Conservation (phyloP, 2,888 invertebrate species). For the Norana najaformis region DNA sequence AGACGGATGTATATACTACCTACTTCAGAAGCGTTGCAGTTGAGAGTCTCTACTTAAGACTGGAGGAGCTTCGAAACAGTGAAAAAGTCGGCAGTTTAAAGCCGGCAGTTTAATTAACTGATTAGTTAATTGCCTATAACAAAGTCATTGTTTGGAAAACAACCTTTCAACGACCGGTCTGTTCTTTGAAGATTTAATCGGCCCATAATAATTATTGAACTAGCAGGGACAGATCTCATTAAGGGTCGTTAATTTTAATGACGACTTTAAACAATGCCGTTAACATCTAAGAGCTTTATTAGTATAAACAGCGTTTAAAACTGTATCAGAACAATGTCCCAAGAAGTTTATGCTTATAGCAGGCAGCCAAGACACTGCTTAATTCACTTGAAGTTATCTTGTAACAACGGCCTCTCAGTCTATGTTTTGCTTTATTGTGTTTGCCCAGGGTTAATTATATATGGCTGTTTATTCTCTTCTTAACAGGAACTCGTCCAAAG, state of each 20-base stretch:
- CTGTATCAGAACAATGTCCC: background rate
- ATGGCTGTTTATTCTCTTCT: no score
- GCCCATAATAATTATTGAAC: background rate
- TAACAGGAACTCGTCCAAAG: no score
- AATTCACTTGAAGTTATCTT: no score
- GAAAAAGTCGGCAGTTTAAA: constrained; percentile 7
- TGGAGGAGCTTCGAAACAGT: background rate
- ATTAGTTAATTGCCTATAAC: background rate
- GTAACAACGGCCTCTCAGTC: no score
- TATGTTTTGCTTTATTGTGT: no score
- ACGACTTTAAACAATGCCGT: background rate
- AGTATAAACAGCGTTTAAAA: background rate
- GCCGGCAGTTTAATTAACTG: background rate
- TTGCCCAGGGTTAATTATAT: no score
- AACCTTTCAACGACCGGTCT: background rate
- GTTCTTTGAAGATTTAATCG: background rate
- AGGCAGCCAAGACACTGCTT: background rate
- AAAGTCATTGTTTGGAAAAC: background rate
- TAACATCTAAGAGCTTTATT: background rate
- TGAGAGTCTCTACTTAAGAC: background rate
- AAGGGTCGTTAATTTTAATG: background rate
- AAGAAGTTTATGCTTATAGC: background rate
- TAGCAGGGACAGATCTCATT: background rate
- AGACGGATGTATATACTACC: background rate
- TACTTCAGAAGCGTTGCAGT: background rate